Conservation (phyloP, 2,797 vertebrate species). For the Melanotaenia nigrans region DNA sequence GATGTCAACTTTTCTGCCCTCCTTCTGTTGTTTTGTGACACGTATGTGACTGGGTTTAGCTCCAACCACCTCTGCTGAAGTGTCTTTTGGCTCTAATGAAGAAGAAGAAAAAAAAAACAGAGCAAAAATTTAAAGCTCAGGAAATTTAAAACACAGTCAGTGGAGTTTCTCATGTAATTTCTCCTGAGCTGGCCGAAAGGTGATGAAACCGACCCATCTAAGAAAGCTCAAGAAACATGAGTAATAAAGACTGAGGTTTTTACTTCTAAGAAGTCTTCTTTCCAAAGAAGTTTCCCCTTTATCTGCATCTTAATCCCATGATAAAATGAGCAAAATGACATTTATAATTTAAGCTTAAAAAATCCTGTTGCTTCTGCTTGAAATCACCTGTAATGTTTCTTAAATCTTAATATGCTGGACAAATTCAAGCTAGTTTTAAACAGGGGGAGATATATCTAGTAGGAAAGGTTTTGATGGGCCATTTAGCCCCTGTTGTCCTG, state of each 20-base stretch:
- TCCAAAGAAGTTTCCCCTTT: no score
- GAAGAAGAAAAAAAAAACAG: conserved; percentile 41
- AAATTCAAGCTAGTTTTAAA: background rate
- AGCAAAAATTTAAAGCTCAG: background rate
- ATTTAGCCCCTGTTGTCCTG: background rate
- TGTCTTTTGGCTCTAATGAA: conserved; percentile 60
- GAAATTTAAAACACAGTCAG: conserved; percentile 2
- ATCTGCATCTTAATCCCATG: background rate
- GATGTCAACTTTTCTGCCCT: conserved; percentile 77
- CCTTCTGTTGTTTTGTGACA: conserved; percentile 82
- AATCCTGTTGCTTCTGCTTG: background rate
- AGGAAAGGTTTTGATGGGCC: background rate
- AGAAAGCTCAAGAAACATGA: background rate
- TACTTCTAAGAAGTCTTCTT: background rate
- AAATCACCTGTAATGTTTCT: background rate
- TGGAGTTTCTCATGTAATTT: background rate
- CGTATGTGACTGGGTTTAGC: conserved; percentile 70
- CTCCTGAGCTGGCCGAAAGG: background rate
- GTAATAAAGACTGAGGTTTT: background rate
- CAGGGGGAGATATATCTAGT: background rate
- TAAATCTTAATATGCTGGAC: background rate
- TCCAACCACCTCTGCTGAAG: conserved; percentile 63
- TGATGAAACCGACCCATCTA: background rate
- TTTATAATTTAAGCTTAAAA: background rate
- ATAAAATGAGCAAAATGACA: background rate